phyloP scores from a whole-genome alignment of 2,113 vertebrate genomes.

The Danio rerio region DNA sequence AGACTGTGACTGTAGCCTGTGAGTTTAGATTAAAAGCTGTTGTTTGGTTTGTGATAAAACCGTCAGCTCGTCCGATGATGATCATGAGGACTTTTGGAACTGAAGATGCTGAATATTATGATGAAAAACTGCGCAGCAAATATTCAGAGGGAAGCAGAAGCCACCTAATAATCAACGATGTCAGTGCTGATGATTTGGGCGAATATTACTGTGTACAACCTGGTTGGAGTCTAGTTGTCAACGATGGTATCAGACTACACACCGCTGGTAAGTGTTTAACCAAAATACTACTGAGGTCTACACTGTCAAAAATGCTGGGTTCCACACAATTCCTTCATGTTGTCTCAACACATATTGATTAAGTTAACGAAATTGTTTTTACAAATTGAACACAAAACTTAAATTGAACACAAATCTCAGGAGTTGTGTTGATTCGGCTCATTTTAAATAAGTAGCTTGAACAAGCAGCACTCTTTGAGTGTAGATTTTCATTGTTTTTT shows the following conservation, averaged over 20 bases:
- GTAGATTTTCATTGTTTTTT: too few species aligned
- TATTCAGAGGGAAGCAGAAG: neutral
- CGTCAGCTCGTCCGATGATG: neutral
- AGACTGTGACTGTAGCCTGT: slow-evolving; percentile 42
- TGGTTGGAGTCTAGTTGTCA: fast-evolving
- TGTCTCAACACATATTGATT: too few species aligned
- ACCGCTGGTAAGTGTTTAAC: slow-evolving; percentile 13
- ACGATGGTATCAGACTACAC: neutral
- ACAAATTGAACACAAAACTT: too few species aligned
- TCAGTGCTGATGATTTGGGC: neutral
- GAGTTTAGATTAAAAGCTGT: neutral
- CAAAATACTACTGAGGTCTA: too few species aligned
- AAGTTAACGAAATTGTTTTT: too few species aligned
- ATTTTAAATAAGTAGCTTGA: too few species aligned
- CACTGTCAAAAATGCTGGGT: too few species aligned
- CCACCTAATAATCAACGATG: neutral
- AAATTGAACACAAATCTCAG: too few species aligned
- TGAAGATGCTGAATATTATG: fast-evolving
- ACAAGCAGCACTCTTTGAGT: too few species aligned
- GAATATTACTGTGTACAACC: slow-evolving; percentile 37
- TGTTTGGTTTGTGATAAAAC: slow-evolving; percentile 40
- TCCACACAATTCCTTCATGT: too few species aligned
- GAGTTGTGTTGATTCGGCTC: too few species aligned
- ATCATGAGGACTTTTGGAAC: neutral
- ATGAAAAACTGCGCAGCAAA: neutral